Base-by-base conservation (phyloP, 2,888 invertebrate genomes). In the Keiferia lycopersicella region DNA sequence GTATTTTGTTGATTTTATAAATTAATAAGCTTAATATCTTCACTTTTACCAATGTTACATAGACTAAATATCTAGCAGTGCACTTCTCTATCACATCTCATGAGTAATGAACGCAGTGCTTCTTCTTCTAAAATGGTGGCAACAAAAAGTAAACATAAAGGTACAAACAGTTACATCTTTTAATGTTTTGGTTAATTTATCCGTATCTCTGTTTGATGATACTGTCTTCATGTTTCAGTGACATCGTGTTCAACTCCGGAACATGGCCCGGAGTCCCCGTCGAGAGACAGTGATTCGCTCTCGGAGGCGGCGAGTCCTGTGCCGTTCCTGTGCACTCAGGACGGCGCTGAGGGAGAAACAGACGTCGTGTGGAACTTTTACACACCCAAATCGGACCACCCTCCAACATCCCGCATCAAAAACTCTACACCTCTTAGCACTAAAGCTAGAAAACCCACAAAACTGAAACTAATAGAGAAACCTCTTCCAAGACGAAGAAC, bases 291-390 rank as follows among this genome's bases (percentile, higher is more conserved):
- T 72, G 90, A 89, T 69, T 89, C 90, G 6, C 71, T 88, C 45
- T 91, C 91, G 0, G 91, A 90, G 59, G 81, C 86, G 14, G 84
- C 84, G 0, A 91, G 91, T 67, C 92, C 92, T 4, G 90, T 92
- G 0, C 91, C 90, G 10, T 92, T 92, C 74, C 68, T 89, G 11
- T 92, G 91, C 68, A 92, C 92, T 1, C 92, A 92, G 79, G 92
- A 92, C 80, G 92, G 91, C 12, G 81, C 86, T 1, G 89, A 90
- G 67, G 92, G 91, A 2, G 87, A 88, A 75, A 88, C 87, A 16
- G 91, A 92, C 72, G 92, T 92, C 16, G 83, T 92, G 12, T 92
- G 92, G 92, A 92, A 92, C 70, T 91, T 87, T 66, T 91, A 92
- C 72, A 90, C 92, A 0, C 91, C 92, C n/a, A 89, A 88, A 71